Evolutionary conservation across 2,113 vertebrate genomes (phyloP).

Genomic region (Triplophysa rosa): DNA sequence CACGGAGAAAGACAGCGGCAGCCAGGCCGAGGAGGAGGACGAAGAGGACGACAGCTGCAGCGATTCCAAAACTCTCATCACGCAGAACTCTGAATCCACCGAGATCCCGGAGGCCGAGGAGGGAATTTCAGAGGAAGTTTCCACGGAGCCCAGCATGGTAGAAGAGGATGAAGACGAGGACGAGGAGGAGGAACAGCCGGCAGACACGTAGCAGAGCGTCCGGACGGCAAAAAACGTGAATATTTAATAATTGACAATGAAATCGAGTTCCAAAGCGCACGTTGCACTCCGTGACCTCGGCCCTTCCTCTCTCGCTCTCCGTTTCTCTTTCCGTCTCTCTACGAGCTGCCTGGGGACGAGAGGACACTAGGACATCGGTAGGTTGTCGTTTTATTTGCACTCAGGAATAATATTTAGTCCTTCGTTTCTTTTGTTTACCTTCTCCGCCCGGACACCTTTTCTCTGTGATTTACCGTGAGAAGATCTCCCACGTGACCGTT

Average conservation of each 20-base stretch:
- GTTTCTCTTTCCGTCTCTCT: constrained; percentile 36
- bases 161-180: constrained; percentile 64
- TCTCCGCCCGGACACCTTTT: background rate
- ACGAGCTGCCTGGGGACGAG: constrained; percentile 66
- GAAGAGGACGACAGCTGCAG: constrained; percentile 84
- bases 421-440: constrained; percentile 43
- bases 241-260: constrained; percentile 49
- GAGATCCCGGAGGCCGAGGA: constrained; percentile 80
- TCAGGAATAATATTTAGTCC: constrained; percentile 80
- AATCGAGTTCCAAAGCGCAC: constrained; percentile 76
- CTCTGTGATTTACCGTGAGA: constrained; percentile 28
- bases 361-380: constrained; percentile 62
- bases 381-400: constrained; percentile 73
- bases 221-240: constrained; percentile 15
- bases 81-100: constrained; percentile 84
- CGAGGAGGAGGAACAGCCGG: constrained; percentile 66
- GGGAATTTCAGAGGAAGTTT: constrained; percentile 63
- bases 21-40: constrained; percentile 81
- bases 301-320: constrained; percentile 69
- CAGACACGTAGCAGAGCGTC: constrained; percentile 75
- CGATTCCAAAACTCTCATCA: constrained; percentile 85
- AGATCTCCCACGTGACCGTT: constrained; percentile 27
- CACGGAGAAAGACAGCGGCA: constrained; percentile 85
- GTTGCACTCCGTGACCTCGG: constrained; percentile 72
- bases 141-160: constrained; percentile 49